Conservation (phyloP, 2,113 vertebrate species). For the Myxocyprinus asiaticus region DNA sequence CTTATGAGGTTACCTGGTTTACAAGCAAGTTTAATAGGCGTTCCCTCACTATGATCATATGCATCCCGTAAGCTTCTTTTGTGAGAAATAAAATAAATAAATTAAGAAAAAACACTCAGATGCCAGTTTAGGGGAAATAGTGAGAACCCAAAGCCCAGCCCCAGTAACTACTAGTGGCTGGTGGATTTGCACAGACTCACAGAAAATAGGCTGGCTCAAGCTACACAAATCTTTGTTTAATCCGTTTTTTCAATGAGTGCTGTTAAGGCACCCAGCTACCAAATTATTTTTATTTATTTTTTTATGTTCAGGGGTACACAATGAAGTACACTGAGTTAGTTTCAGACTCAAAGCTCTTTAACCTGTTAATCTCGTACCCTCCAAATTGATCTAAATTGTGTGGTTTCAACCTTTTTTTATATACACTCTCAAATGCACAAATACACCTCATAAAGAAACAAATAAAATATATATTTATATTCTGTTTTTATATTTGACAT, state of each 20-base stretch:
- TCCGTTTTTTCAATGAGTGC: slow-evolving; percentile 55
- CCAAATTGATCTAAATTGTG: no score
- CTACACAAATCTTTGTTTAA: slow-evolving; percentile 59
- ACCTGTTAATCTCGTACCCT: no score
- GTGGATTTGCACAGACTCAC: slow-evolving; percentile 44
- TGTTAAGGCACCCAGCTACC: slow-evolving; percentile 45
- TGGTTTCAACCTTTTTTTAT: no score
- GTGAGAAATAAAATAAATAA: slow-evolving; percentile 53
- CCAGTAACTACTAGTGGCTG: slow-evolving; percentile 41
- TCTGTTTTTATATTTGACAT: no score
- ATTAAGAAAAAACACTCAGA: slow-evolving; percentile 35
- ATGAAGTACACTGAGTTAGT: no score
- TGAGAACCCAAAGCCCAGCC: slow-evolving; percentile 47
- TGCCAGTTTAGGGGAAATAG: neutral
- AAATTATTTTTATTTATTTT: no score
- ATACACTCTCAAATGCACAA: no score
- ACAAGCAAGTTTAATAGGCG: slow-evolving; percentile 67
- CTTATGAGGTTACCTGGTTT: slow-evolving; percentile 66
- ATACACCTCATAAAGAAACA: no score
- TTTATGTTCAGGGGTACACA: no score
- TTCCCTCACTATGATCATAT: slow-evolving; percentile 56
- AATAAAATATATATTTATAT: no score
- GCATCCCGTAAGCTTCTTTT: slow-evolving; percentile 60
- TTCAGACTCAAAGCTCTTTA: no score
- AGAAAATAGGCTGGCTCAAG: slow-evolving; percentile 47